Evolutionary conservation across 2,797 vertebrate genomes (phyloP), one percentile per base, ranked within the genome.

Genomic region (Enteromius argenteus): DNA sequence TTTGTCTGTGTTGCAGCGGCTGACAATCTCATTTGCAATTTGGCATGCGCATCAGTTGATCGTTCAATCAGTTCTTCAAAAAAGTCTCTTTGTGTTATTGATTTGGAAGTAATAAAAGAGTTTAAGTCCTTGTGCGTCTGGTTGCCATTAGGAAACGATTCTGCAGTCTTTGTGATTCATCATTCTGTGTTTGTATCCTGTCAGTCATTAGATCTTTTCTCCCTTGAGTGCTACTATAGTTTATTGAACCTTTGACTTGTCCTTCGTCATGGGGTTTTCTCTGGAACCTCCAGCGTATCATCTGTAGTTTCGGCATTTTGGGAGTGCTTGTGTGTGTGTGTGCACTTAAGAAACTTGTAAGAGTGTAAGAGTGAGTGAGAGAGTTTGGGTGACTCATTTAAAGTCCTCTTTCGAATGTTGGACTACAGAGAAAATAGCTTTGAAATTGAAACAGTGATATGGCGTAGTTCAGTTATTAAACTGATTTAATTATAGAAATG

Each of bases 231-330:
- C 44, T 74, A 62, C 35, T 56, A 35, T 76, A 72, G 74, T 60
- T 84, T 79, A 78, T 85, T 88, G 83, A 84, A 84, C 78, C 84
- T 81, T 23, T 84, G 80, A 53, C 66, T 78, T 79, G 56, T 83
- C 84, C 68, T 75, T 58, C 49, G 32, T 37, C 80, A 73, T 82
- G 75, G 78, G 83, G 81, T 58, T 79, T 88, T 81, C 85, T 83
- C 83, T 81, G 83, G 49, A 90, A 88, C 88, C 87, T 80, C 75
- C 74, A 73, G 53, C 15, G 14, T n/a, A 23, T 27, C 74, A 58
- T 51, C 42, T 71, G 85, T 85, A 76, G 77, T 88, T 91, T 91
- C 84, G 88, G 90, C 90, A 89, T 90, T 90, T 90, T 89, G 81
- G 85, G 89, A 86, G 87, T 88, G 84, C 42, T 87, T 85, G 80